Evolutionary conservation across 2,797 vertebrate species (phyloP).

Genomic region (Emys orbicularis): DNA sequence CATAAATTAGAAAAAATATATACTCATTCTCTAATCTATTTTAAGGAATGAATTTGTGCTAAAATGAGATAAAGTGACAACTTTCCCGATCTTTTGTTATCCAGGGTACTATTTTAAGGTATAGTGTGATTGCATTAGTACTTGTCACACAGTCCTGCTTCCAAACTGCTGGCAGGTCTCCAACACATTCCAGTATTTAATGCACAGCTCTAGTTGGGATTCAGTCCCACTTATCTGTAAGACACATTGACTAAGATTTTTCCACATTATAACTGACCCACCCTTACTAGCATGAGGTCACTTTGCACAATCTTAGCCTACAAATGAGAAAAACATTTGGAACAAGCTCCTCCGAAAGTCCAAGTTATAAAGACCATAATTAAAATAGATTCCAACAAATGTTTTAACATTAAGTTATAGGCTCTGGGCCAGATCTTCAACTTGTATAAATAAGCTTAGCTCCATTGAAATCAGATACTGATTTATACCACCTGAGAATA

Average conservation of each 20-base stretch:
- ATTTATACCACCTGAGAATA: not conserved
- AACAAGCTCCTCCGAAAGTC: conserved; percentile 31
- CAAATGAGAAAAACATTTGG: conserved; percentile 63
- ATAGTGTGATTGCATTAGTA: conserved; percentile 59
- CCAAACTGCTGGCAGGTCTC: conserved; percentile 78
- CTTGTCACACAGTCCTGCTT: conserved; percentile 76
- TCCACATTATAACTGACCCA: conserved; percentile 71
- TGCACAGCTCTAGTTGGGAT: conserved; percentile 47
- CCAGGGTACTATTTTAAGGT: conserved; percentile 78
- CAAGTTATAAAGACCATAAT: conserved; percentile 44
- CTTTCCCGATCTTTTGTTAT: conserved; percentile 68
- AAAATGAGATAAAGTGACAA: conserved; percentile 75
- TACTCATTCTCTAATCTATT: conserved; percentile 42
- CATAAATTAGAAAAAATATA: not conserved
- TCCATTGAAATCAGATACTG: not conserved
- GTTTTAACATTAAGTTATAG: not conserved
- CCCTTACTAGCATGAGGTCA: conserved; percentile 64
- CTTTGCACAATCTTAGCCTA: conserved; percentile 52
- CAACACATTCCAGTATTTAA: conserved; percentile 76
- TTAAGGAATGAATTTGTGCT: conserved; percentile 61
- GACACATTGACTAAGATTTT: conserved; percentile 64
- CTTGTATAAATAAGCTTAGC: not conserved
- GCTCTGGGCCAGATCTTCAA: not conserved
- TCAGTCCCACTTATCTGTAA: conserved; percentile 71
- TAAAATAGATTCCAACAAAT: not conserved